phyloP scores from a whole-genome alignment of 2,113 vertebrate species.

The Mugil cephalus region DNA sequence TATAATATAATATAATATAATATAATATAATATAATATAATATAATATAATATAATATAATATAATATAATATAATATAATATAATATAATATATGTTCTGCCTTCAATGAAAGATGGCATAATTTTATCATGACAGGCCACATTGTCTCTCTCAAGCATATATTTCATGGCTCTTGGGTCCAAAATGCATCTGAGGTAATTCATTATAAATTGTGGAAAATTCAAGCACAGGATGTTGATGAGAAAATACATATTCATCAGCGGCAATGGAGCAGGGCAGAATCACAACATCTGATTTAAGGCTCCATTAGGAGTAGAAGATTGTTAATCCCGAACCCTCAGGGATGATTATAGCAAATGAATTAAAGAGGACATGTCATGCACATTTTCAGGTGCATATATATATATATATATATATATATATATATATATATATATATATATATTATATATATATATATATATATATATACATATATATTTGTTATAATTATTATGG shows the following conservation, averaged over 20 bases:
- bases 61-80: constrained; percentile 23
- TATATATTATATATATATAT: too few species aligned
- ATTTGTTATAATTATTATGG: constrained; percentile 8
- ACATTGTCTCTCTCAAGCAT: constrained; percentile 36
- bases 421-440: too few species aligned
- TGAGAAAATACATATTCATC: constrained; percentile 69
- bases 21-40: constrained; percentile 22
- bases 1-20: constrained; percentile 8
- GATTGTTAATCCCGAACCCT: constrained; percentile 29
- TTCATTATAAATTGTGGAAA: constrained; percentile 58
- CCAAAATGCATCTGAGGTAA: constrained; percentile 56
- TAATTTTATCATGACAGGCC: constrained; percentile 25
- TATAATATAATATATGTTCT: background rate
- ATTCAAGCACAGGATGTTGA: constrained; percentile 52
- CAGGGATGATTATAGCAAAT: constrained; percentile 34
- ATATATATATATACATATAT: too few species aligned
- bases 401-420: too few species aligned
- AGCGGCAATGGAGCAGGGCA: constrained; percentile 51
- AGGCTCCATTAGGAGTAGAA: constrained; percentile 53
- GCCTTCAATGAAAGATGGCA: background rate
- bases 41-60: constrained; percentile 20
- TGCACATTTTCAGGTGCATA: constrained; percentile 3
- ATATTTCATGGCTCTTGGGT: constrained; percentile 40
- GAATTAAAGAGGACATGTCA: constrained; percentile 17
- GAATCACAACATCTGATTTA: constrained; percentile 65